phyloP scores from a whole-genome alignment of 2,888 invertebrate genomes.

The Meganola albula region DNA sequence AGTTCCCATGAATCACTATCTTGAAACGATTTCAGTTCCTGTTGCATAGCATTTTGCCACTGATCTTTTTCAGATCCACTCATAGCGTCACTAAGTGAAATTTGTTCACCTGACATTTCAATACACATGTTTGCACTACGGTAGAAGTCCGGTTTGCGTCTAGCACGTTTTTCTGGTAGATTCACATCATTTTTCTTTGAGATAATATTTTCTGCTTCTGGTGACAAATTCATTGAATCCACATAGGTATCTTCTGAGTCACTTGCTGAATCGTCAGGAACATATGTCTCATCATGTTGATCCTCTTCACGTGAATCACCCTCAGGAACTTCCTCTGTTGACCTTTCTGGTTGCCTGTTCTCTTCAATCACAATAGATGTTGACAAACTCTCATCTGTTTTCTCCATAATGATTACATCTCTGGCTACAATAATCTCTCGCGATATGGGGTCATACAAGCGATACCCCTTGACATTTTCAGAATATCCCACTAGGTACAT shows the following conservation, averaged over 20 bases:
- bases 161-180: not conserved
- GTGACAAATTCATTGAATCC: not conserved
- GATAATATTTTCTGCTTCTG: not conserved
- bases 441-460: conserved; percentile 20
- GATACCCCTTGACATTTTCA: conserved; percentile 25
- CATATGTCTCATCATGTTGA: not conserved
- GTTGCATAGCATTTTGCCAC: conserved; percentile 6
- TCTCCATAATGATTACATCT: conserved; percentile 21
- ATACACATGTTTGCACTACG: conserved; percentile 3
- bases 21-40: conserved; percentile 5
- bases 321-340: not conserved
- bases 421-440: conserved; percentile 1
- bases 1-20: conserved; percentile 5
- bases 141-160: not conserved
- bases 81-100: conserved; percentile 4
- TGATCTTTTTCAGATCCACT: conserved; percentile 3
- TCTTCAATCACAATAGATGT: conserved; percentile 5
- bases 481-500: conserved; percentile 21
- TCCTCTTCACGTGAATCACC: conserved; percentile 3
- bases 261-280: not conserved
- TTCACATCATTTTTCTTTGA: not conserved
- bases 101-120: not conserved
- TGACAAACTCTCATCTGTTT: not conserved
- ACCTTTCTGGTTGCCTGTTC: conserved; percentile 2
- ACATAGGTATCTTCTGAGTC: not conserved